phyloP scores from a whole-genome alignment of 2,888 invertebrate species.

The Gymnocheta viridis region DNA sequence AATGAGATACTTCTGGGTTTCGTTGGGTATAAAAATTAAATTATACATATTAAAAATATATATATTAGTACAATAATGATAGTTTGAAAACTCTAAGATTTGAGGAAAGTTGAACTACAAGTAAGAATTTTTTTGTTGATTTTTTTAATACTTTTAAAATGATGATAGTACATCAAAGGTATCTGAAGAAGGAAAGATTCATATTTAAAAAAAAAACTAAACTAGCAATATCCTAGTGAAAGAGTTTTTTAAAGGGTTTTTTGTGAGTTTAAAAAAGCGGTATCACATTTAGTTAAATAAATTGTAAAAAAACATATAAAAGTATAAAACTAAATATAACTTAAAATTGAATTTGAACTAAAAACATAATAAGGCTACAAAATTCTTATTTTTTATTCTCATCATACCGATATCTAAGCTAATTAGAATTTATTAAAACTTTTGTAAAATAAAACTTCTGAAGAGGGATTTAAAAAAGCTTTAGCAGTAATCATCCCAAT shows the following conservation, averaged over 20 bases:
- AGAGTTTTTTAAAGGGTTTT: conserved; percentile 9
- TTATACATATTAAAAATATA: conserved; percentile 30
- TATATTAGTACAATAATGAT: conserved; percentile 46
- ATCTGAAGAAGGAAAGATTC: conserved; percentile 68
- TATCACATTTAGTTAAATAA: conserved; percentile 62
- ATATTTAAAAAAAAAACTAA: conserved; percentile 57
- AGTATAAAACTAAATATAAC: conserved; percentile 14
- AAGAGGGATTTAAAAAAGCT: conserved; percentile 56
- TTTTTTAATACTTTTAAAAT: conserved; percentile 24
- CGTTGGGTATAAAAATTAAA: conserved; percentile 42
- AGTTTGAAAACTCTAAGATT: conserved; percentile 62
- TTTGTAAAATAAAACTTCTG: conserved; percentile 7
- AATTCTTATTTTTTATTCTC: conserved; percentile 21
- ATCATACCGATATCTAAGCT: conserved; percentile 64
- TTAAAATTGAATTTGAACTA: conserved; percentile 29
- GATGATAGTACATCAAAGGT: conserved; percentile 68
- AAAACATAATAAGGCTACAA: conserved; percentile 56
- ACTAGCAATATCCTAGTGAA: conserved; percentile 59
- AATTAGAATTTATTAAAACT: conserved; percentile 41
- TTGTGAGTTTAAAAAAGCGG: conserved; percentile 55
- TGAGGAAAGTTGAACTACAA: conserved; percentile 65
- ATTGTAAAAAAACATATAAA: conserved; percentile 27
- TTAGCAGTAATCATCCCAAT: conserved; percentile 61
- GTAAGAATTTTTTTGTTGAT: conserved; percentile 39
- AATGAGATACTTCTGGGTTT: conserved; percentile 40